Conservation (phyloP, 2,888 invertebrate species). For the Pilophorus perplexus region DNA sequence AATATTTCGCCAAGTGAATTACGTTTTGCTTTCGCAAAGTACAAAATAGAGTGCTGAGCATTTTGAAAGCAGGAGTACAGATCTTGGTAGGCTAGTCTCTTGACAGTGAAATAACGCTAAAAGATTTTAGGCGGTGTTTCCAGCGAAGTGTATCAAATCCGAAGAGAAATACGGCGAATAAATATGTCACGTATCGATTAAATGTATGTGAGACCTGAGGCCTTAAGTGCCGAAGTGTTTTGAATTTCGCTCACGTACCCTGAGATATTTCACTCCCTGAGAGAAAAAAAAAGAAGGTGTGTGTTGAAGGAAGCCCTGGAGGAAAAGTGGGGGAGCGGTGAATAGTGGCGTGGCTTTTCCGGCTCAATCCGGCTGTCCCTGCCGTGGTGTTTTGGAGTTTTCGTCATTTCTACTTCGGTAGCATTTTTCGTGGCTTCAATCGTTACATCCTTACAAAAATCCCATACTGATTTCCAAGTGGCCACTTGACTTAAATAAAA, state of each 20-base stretch:
- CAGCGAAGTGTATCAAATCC: neutral
- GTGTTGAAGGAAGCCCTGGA: neutral
- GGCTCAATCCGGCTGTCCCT: no score
- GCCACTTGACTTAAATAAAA: no score
- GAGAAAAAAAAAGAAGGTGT: neutral
- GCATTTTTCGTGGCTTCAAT: no score
- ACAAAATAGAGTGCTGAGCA: no score
- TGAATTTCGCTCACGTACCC: slow-evolving; percentile 35
- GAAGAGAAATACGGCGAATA: slow-evolving; percentile 16
- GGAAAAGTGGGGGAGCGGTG: neutral
- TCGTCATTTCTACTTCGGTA: no score
- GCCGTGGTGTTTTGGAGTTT: neutral
- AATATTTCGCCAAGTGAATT: no score
- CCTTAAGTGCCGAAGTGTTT: slow-evolving; percentile 21
- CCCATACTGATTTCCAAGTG: no score
- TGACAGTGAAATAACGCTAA: slow-evolving; percentile 34
- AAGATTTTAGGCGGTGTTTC: slow-evolving; percentile 18
- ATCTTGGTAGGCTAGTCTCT: no score
- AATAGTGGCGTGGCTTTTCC: no score
- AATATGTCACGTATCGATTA: slow-evolving; percentile 38
- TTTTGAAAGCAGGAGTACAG: no score
- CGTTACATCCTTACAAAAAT: no score
- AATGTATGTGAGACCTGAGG: slow-evolving; percentile 20
- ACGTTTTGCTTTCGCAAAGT: no score
- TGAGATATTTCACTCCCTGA: slow-evolving; percentile 29